Percentiles rank a stretch among this genome's conserved stretches.
Evolutionary conservation across 1,140 invertebrate genomes (phyloP).

Genomic region (Pseudomyrmex sp.): DNA sequence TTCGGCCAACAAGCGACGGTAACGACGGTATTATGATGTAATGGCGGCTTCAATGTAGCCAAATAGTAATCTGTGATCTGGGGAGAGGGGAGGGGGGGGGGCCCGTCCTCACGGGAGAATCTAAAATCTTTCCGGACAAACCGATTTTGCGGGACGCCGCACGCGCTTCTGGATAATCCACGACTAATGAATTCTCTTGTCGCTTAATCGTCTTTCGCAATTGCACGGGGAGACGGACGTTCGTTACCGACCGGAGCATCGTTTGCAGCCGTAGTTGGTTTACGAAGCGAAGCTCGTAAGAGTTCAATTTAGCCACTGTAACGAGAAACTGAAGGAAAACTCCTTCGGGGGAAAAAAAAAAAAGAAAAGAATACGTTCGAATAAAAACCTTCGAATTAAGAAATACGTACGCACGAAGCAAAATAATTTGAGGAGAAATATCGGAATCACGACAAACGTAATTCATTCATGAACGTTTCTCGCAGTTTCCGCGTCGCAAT

Average conservation of each 20-base stretch:
- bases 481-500: neutral
- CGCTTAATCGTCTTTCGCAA: conserved; percentile 61
- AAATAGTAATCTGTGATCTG: conserved; percentile 60
- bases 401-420: conserved; percentile 3
- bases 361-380: neutral
- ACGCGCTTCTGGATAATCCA: conserved; percentile 48
- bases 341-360: neutral
- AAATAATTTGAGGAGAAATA: neutral
- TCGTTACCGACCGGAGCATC: neutral
- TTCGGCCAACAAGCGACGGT: conserved; percentile 22
- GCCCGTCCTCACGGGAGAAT: neutral
- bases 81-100: too few relatives aligned
- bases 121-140: conserved; percentile 44
- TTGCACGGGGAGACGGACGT: conserved; percentile 48
- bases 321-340: neutral
- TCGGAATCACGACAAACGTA: neutral
- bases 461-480: conserved; percentile 6
- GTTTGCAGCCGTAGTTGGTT: neutral
- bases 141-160: conserved; percentile 13
- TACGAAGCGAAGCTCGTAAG: neutral
- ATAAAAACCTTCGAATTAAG: neutral
- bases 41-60: neutral
- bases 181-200: conserved; percentile 65
- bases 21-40: conserved; percentile 46
- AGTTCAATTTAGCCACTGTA: too few relatives aligned